Evolutionary conservation across 2,797 vertebrate genomes (phyloP), one percentile per base, ranked within the genome.

Genomic region (Sciurus vulgaris): DNA sequence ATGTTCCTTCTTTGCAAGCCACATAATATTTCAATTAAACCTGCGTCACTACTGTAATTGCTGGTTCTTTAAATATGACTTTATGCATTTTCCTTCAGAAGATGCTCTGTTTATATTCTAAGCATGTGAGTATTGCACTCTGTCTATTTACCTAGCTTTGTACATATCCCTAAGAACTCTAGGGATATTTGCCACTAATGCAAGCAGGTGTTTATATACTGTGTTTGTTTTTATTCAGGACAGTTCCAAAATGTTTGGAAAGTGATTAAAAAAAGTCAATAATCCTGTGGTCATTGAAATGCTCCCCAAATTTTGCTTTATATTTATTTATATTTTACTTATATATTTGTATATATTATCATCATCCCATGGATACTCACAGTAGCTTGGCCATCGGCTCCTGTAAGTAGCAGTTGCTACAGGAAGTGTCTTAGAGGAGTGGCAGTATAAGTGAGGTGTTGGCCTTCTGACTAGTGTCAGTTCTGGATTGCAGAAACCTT

Each of bases 181-280:
- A 35, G 72, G 74, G 67, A 59, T 86, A 83, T 95, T 65, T 87
- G 74, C 51, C 30, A 77, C 74, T 96, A 94, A 93, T 92, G 74
- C 69, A 94, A 84, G 59, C 63, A 65, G 17, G 30, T 89, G 33
- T 92, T 96, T 93, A 91, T 86, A 86, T 12, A 89, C 86, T 83
- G 12, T 22, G 33, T 76, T 94, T 93, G 33, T 93, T 93, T 97
- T 93, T 97, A 89, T 93, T 96, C 77, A 96, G 82, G 54, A 61
- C 47, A 91, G 59, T 88, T 92, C 70, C 38, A 86, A 86, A 89
- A 91, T 94, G 44, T 96, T 93, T 96, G 63, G 17, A 96, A 96
- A 89, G 69, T 82, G 33, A 82, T 86, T 61, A 82, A 93, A 87
- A 85, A 59, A 59, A 88, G 74, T 81, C 61, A 83, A 63, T 89